phyloP scores from a whole-genome alignment of 2,113 vertebrate species.

The Erythrolamprus reginae region DNA sequence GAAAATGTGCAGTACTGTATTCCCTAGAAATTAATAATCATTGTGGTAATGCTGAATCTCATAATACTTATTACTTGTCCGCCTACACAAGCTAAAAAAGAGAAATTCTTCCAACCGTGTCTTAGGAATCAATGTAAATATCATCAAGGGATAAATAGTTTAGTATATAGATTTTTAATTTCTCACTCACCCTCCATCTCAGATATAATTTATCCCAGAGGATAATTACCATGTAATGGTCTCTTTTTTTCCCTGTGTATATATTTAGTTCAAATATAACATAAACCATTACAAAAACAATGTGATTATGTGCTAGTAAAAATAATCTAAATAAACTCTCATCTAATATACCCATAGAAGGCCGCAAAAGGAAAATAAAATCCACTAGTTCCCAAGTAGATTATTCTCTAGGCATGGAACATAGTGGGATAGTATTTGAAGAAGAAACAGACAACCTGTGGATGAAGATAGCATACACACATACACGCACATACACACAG shows the following conservation, averaged over 20 bases:
- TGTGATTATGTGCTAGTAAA: neutral
- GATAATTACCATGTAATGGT: neutral
- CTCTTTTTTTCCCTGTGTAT: neutral
- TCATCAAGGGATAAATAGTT: neutral
- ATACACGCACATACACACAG: too few relatives aligned
- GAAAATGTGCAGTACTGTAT: neutral
- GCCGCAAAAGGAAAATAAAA: neutral
- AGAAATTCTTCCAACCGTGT: neutral
- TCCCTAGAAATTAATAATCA: neutral
- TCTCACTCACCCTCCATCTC: neutral
- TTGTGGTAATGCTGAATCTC: neutral
- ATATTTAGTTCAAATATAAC: neutral
- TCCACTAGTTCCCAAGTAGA: neutral
- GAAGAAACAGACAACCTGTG: neutral
- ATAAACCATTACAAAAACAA: neutral
- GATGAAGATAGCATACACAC: neutral
- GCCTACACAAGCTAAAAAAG: neutral
- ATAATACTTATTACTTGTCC: neutral
- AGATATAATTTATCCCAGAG: neutral
- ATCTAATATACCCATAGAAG: neutral
- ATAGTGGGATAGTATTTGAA: neutral
- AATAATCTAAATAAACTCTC: neutral
- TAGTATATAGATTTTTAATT: neutral
- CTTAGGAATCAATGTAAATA: neutral
- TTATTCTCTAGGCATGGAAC: neutral